These are phyloP conservation scores for Pseudoips prasinana DNA, from an alignment of 2,888 invertebrate species.

Conservation along the genomic window DNA sequence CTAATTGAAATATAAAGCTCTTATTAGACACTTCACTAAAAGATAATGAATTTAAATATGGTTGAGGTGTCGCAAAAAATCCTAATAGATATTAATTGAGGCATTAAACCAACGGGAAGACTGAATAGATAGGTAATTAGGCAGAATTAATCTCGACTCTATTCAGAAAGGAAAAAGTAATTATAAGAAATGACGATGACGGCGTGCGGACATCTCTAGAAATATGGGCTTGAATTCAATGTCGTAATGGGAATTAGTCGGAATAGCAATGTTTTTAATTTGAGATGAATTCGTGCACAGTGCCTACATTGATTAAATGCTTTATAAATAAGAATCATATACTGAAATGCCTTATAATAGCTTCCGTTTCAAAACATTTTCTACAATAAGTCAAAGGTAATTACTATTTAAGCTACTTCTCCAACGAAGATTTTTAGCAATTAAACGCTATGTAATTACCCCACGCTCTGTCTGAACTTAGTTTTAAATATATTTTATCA, in stretches of 20 bases:
- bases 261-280: constrained; percentile 13
- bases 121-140: constrained; percentile 71
- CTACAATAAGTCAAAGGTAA: too few species aligned
- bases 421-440: too few species aligned
- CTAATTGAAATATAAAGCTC: constrained; percentile 7
- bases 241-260: constrained; percentile 29
- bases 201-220: constrained; percentile 50
- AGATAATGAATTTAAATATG: constrained; percentile 40
- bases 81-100: constrained; percentile 55
- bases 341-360: too few species aligned
- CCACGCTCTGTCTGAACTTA: too few species aligned
- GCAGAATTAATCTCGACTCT: constrained; percentile 60
- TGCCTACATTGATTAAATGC: too few species aligned
- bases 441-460: too few species aligned
- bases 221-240: constrained; percentile 42
- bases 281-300: too few species aligned
- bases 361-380: too few species aligned
- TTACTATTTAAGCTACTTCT: too few species aligned
- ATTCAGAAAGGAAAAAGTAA: constrained; percentile 57
- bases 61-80: constrained; percentile 40
- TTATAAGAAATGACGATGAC: constrained; percentile 69
- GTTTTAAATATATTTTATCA: constrained; percentile 7
- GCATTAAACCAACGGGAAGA: constrained; percentile 48
- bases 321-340: too few species aligned
- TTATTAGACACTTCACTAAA: constrained; percentile 13